phyloP scores from a whole-genome alignment of 2,888 invertebrate species.

The Drosophila formosana region DNA sequence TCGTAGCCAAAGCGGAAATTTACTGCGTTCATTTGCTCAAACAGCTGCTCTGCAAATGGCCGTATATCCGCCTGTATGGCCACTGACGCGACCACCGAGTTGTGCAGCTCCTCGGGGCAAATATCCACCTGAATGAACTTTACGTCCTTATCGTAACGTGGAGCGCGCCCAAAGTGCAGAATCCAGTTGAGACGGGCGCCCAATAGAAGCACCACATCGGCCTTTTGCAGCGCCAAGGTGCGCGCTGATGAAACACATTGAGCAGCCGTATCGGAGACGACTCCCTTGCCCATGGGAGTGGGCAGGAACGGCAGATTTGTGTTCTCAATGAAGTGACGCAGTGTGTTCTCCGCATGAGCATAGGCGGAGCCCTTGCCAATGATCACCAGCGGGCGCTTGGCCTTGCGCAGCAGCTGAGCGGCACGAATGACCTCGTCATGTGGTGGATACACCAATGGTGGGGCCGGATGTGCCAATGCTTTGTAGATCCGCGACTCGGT shows the following conservation, averaged over 20 bases:
- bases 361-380: conserved; percentile 97
- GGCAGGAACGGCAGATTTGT: conserved; percentile 95
- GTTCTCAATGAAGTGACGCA: conserved; percentile 89
- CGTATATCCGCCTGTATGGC: conserved; percentile 94
- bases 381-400: conserved; percentile 94
- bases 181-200: conserved; percentile 99
- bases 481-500: conserved; percentile 78
- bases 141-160: conserved; percentile 92
- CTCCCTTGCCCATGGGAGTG: conserved; percentile 97
- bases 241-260: conserved; percentile 94
- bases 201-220: conserved; percentile 94
- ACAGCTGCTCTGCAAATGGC: conserved; percentile 89
- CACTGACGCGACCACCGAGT: conserved; percentile 92
- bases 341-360: conserved; percentile 90
- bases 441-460: conserved; percentile 90
- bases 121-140: conserved; percentile 97
- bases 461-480: conserved; percentile 84
- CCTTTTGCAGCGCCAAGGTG: conserved; percentile 93
- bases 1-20: conserved; percentile 87
- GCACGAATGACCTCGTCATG: conserved; percentile 89
- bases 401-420: conserved; percentile 88
- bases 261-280: conserved; percentile 89
- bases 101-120: conserved; percentile 95
- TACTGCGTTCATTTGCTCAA: conserved; percentile 86
- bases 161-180: conserved; percentile 96